Evolutionary conservation across 2,113 vertebrate species (phyloP), one percentile per base, ranked within the genome.

Genomic region (Micronycteris hirsuta): DNA sequence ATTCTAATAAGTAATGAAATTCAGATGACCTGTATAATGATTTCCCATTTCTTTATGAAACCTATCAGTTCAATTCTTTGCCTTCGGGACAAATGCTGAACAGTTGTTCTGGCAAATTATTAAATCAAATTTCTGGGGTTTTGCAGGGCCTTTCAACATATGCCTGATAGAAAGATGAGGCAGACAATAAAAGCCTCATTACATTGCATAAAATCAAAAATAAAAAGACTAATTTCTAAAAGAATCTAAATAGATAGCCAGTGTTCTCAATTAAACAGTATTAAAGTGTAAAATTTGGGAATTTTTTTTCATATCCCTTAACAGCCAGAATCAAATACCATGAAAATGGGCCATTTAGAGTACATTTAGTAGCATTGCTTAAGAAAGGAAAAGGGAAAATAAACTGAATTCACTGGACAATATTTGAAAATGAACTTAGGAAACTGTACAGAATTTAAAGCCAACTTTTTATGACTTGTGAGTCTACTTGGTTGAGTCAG

Each of bases 1-100:
- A 61, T 56, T 95, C 24, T 96, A 97, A 95, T 15, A 96, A 96
- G 63, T 97, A 88, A 98, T 86, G 1, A 97, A 98, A 98, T 97
- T 97, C 91, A 96, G 49, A 96, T 47, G 92, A 97, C 70, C 36
- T 95, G 52, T 83, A 94, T 96, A 97, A 97, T 4, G 19, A 96
- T 83, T 77, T 73, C 20, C 97, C 33, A 54, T 91, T 96, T 93
- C 93, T 95, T 96, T 96, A 96, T 56, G 13, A 97, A 98, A 97
- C 4, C 49, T 86, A 95, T 45, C 61, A 94, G 58, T 95, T 93
- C 26, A 97, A 63, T 19, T 95, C 70, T 93, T 77, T 95, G 54
- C 70, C 38, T 96, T 12, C 13, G 96, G 95, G 73, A 97, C 15
- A 97, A 86, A 97, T 95, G 31, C 52, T 96, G 68, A 98, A 95